Evolutionary conservation across 2,797 vertebrate species (phyloP), one percentile per base, ranked within the genome.

Genomic region (Schizopygopsis malacanthus): DNA sequence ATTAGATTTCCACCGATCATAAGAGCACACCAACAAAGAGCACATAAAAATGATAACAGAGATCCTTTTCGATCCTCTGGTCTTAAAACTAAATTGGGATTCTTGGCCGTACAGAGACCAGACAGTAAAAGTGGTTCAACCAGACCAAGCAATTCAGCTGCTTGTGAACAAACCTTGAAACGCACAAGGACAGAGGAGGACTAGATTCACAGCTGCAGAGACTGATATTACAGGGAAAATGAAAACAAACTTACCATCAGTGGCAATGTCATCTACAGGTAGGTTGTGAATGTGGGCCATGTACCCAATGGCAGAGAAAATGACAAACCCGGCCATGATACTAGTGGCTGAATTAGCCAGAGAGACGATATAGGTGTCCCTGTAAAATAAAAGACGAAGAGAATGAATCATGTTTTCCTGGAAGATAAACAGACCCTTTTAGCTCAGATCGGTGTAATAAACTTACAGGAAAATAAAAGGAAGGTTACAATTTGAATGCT

Each of bases 301-400:
- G 92, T 95, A 95, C 39, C 95, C 95, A 79, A 96, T 92, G 28
- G 94, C 95, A 65, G 95, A 96, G 91, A 96, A 96, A 88, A 96
- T 94, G 79, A 96, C 95, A 82, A 96, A 92, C 18, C 95, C 95
- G 65, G 95, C 93, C 87, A 96, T 88, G 84, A 96, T 91, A 84
- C 95, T 96, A 0, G 95, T 96, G 83, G 93, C 94, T 0, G 92
- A 94, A 90, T 96, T 96, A 75, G 92, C 90, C 43, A 93, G 8
- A n/a, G 91, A 88, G 18, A 96, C 94, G 56, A 95, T 93, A 79
- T 94, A 88, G 56, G 92, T 89, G 88, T 96, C 95, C 86, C 95
- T 96, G 89, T 4, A 61, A 80, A 89, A 84, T 54, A 4, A 39
- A 52, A 80, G 11, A 4, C 3, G 3, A 81, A 70, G 63, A 54